These are phyloP conservation scores for Mormyrus lacerda DNA, from an alignment of 2,113 vertebrate species.

Conservation along the genomic window DNA sequence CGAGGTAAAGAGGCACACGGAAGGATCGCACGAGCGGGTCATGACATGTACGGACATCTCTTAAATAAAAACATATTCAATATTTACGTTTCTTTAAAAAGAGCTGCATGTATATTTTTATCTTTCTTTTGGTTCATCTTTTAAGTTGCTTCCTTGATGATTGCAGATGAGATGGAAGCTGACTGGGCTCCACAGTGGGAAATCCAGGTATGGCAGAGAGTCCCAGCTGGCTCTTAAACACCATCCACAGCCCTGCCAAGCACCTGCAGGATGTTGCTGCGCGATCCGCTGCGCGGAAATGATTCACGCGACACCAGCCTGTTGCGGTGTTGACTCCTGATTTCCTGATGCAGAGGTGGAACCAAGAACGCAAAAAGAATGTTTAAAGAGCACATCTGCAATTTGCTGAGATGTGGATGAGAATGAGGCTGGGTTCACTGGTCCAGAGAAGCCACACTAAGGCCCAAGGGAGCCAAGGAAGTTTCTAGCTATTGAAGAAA, in stretches of 20 bases:
- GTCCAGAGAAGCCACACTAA: neutral
- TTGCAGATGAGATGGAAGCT: neutral
- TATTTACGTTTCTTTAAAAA: neutral
- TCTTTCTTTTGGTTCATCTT: neutral
- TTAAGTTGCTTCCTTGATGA: neutral
- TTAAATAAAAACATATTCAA: neutral
- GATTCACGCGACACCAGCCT: neutral
- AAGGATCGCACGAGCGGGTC: too few relatives aligned
- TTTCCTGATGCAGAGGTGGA: neutral
- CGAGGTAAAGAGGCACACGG: too few relatives aligned
- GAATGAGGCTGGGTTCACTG: neutral
- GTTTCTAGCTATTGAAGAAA: too few relatives aligned
- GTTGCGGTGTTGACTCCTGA: neutral
- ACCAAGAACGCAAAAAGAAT: neutral
- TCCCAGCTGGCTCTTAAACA: neutral
- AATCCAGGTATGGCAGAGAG: neutral
- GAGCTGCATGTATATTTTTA: neutral
- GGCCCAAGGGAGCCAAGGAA: neutral
- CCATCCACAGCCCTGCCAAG: neutral
- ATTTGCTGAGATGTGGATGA: too few relatives aligned
- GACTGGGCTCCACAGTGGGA: neutral
- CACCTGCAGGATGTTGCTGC: neutral
- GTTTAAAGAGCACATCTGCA: neutral
- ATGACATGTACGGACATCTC: neutral
- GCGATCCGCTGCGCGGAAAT: neutral